These are phyloP conservation scores for Tipula helvola DNA, from an alignment of 2,888 invertebrate genomes.

Conservation along the genomic window DNA sequence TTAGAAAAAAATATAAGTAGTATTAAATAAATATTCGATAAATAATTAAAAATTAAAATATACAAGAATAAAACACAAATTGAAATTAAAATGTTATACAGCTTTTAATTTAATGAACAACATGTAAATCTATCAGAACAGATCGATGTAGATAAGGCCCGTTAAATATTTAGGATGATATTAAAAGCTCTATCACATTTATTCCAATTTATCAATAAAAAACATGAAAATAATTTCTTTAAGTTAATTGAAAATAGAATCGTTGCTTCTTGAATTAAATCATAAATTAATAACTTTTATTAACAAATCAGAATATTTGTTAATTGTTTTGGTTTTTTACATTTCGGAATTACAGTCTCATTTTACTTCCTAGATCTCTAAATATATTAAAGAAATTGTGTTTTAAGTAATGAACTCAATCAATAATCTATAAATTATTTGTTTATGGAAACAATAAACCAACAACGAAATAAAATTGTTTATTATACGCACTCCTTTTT, in stretches of 20 bases:
- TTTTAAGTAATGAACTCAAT: neutral
- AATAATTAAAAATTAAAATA: neutral
- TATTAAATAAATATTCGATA: neutral
- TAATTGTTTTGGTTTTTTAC: neutral
- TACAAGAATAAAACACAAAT: conserved; percentile 8
- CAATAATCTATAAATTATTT: neutral
- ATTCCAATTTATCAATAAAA: conserved; percentile 4
- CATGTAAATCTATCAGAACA: neutral
- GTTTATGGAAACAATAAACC: neutral
- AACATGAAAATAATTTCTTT: neutral
- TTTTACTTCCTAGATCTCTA: neutral
- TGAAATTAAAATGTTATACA: conserved; percentile 5
- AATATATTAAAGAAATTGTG: neutral
- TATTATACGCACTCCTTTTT: conserved; percentile 69
- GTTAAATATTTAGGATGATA: neutral
- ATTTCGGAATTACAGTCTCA: neutral
- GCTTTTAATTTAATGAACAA: neutral
- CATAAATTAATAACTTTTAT: neutral
- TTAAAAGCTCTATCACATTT: conserved; percentile 4
- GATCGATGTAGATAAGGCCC: neutral
- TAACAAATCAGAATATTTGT: neutral
- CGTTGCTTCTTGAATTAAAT: neutral
- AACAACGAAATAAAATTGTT: conserved; percentile 9
- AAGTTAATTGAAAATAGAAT: neutral
- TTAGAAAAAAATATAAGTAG: neutral